phyloP scores from a whole-genome alignment of 2,797 vertebrate genomes.

The Perodicticus potto region DNA sequence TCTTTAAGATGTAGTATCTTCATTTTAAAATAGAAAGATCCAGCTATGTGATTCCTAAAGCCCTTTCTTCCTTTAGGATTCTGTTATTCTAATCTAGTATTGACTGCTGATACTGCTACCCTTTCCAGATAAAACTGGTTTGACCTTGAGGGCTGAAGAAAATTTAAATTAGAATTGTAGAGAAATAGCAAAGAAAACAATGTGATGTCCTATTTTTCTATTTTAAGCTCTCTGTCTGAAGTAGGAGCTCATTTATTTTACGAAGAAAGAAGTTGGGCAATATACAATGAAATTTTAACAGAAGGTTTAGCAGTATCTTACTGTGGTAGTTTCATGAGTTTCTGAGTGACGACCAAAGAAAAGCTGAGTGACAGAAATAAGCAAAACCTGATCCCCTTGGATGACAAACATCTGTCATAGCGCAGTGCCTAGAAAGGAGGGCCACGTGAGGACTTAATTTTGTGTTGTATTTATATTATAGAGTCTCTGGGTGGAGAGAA shows the following conservation, averaged over 20 bases:
- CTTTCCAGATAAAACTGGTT: not conserved
- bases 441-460: not conserved
- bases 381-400: not conserved
- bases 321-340: not conserved
- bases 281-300: not conserved
- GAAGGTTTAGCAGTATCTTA: not conserved
- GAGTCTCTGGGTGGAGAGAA: slow-evolving; percentile 99
- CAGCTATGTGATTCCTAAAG: not conserved
- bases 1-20: not conserved
- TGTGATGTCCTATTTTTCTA: not conserved
- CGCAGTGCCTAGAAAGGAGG: not conserved
- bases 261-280: not conserved
- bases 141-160: not conserved
- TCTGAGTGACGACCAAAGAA: not conserved
- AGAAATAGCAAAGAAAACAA: not conserved
- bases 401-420: not conserved
- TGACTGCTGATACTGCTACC: not conserved
- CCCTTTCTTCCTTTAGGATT: not conserved
- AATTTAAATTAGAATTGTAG: not conserved
- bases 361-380: not conserved
- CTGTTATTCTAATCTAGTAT: not conserved
- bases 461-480: slow-evolving; percentile 81
- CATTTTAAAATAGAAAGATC: not conserved
- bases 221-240: not conserved
- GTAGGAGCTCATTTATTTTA: not conserved